Base-by-base conservation (phyloP, 2,888 invertebrate genomes). In the Blastobasis lacticolella region DNA sequence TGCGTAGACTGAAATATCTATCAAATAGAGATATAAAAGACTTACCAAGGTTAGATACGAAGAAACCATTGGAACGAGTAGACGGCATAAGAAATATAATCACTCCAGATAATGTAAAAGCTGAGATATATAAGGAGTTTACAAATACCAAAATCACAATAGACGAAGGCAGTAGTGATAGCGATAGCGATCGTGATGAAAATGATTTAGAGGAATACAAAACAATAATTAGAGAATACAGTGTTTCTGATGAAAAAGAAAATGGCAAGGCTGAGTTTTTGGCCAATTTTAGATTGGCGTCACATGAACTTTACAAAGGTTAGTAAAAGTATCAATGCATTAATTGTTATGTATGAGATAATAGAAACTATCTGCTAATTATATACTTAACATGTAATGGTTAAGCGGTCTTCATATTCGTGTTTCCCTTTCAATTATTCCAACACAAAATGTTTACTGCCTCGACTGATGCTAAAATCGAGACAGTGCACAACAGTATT, bases 221-320 rank as follows among this genome's bases (percentile, higher is more conserved):
- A 45, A 61, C 66, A 74, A 90, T 92, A 37, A 91, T 90, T 46
- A 88, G 90, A 57, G 90, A 77, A 46, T 85, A 70, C 56, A 67
- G 69, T 6, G 48, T 53, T 46, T 54, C 43, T 5, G 48, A 86
- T 82, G 53, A 89, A 10, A 88, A 89, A 57, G 78, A 87, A 38
- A 81, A 85, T 48, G 64, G 58, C 4, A 80, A 94, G 69, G 70
- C 90, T 10, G 79, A 90, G 10, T 93, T 93, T 70, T 81, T 94
- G 50, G 87, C 90, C 37, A 82, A 89, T 59, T 90, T 93, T 57
- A 90, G 88, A 49, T 75, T 94, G 54, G 92, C 91, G 6, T 91
- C 93, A n/a, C 85, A 88, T 51, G 79, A 82, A 49, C 81, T 73
- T 57, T 91, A 81, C 62, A 91, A 91, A 81, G 92, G 93, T 93